Percentiles rank a stretch among this genome's conserved stretches.
Evolutionary conservation across 2,888 invertebrate species (phyloP).

Genomic region (Drosophila macrospina): DNA sequence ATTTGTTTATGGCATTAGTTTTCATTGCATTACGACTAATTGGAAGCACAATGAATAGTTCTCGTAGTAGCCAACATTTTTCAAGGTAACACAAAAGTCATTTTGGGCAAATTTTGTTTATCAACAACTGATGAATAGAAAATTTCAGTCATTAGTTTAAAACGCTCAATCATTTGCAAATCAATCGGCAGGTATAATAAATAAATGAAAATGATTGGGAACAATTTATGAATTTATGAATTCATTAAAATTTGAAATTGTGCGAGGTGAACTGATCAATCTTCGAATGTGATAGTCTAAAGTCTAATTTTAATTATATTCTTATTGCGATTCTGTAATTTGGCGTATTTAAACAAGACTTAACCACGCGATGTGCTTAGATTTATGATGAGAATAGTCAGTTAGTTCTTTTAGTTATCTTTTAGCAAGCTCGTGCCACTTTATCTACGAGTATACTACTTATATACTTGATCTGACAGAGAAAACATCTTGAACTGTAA

Average conservation of each 20-base stretch:
- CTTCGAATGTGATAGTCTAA: background rate
- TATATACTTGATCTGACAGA: conserved; percentile 5
- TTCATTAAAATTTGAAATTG: conserved; percentile 3
- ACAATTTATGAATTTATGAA: conserved; percentile 12
- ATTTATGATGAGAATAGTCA: conserved; percentile 7
- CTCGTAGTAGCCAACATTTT: background rate
- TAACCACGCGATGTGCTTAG: background rate
- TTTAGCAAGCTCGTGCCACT: conserved; percentile 25
- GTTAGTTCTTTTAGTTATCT: conserved; percentile 6
- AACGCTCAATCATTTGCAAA: conserved; percentile 44
- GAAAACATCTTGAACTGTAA: conserved; percentile 13
- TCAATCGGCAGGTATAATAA: conserved; percentile 29
- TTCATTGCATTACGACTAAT: conserved; percentile 3
- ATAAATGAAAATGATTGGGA: conserved; percentile 19
- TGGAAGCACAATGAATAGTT: background rate
- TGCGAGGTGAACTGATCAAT: conserved; percentile 2
- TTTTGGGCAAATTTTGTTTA: conserved; percentile 10
- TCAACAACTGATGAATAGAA: conserved; percentile 15
- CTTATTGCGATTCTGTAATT: background rate
- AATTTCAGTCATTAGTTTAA: conserved; percentile 28
- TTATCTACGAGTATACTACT: conserved; percentile 20
- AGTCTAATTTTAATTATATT: background rate
- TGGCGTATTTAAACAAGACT: background rate
- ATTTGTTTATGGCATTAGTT: conserved; percentile 26
- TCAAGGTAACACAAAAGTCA: background rate